Evolutionary conservation across 30 jellyfish, hydroid and myxozoan species (phyloP), one percentile per base, ranked within the genome.

Genomic region (Turritopsis dohrnii): DNA sequence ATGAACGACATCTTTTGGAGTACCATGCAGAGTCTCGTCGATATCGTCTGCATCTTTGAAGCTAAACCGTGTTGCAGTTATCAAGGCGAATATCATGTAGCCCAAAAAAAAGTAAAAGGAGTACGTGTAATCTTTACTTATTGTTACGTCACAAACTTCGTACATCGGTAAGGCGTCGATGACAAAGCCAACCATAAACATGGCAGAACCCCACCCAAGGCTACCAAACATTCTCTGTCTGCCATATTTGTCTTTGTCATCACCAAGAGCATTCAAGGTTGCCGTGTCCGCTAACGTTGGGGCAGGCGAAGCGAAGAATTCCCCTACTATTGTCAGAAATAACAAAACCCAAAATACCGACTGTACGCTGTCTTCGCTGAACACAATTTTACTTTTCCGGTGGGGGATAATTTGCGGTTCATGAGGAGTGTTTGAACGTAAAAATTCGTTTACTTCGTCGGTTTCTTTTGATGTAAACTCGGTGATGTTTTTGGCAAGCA

Each of bases 171-270:
- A 86, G 16, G 89, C 85, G 77, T 94, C 99, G 31, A 94, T 94
- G 7, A 89, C 96, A 71, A 89, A 91, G 52, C 99, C 99, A 65
- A 94, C 99, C 7, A 80, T 71, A 76, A 94, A 81, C 99, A 94
- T 94, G 8, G 99, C 99, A 71, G 99, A 85, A 28, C 99, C 99
- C 99, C 99, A 94, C 3, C 99, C 99, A 28, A 94, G 85, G 85
- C 99, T 94, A 9, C 99, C 99, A 72, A 94, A 94, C 99, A 94
- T 94, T 29, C 99, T 66, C 53, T 94, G 99, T 65, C 99, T 90
- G 1, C 99, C 99, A 83, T 94, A 94, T 54, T 85, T 83, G 54
- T 94, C 99, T 82, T 94, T 89, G 29, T 89, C 72, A 18, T 94
- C 99, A 17, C 99, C 99, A 19, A 94, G 81, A 65, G 96, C 88